These are phyloP conservation scores for Heterodera filipjevi DNA, from an alignment of 2,888 invertebrate species.

Conservation along the genomic window DNA sequence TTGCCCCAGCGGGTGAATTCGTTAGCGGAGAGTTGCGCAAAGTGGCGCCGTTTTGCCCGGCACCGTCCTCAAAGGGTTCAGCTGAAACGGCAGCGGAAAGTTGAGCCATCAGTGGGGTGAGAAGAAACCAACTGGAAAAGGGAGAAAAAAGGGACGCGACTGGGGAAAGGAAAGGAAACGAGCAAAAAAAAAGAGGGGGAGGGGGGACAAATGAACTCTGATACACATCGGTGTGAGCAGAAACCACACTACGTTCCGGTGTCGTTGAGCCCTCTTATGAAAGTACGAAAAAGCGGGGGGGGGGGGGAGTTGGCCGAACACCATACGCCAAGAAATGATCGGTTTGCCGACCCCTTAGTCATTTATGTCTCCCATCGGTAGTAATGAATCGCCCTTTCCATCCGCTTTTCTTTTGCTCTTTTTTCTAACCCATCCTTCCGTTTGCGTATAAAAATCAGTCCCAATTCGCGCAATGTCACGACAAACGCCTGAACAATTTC, in stretches of 20 bases:
- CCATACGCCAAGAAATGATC: no score
- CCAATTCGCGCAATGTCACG: conserved; percentile 93
- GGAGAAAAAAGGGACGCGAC: not conserved
- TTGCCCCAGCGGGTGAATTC: conserved; percentile 11
- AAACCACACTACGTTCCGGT: no score
- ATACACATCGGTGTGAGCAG: no score
- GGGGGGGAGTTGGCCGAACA: no score
- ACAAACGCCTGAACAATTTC: conserved; percentile 74
- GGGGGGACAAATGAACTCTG: no score
- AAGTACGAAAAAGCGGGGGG: no score
- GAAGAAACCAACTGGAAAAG: conserved; percentile 51
- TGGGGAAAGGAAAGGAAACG: no score
- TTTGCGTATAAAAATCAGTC: conserved; percentile 78
- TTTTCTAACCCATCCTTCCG: conserved; percentile 57
- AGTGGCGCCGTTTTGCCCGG: conserved; percentile 8
- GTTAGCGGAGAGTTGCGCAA: not conserved
- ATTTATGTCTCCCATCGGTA: no score
- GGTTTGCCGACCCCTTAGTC: no score
- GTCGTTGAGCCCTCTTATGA: no score
- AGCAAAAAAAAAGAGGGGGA: no score
- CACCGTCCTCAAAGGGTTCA: conserved; percentile 13
- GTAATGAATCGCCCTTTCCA: not conserved
- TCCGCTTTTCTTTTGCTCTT: not conserved
- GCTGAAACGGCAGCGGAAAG: conserved; percentile 35
- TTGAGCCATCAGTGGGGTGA: conserved; percentile 55